Evolutionary conservation across 2,797 vertebrate species (phyloP).

Genomic region (Leuciscus waleckii): DNA sequence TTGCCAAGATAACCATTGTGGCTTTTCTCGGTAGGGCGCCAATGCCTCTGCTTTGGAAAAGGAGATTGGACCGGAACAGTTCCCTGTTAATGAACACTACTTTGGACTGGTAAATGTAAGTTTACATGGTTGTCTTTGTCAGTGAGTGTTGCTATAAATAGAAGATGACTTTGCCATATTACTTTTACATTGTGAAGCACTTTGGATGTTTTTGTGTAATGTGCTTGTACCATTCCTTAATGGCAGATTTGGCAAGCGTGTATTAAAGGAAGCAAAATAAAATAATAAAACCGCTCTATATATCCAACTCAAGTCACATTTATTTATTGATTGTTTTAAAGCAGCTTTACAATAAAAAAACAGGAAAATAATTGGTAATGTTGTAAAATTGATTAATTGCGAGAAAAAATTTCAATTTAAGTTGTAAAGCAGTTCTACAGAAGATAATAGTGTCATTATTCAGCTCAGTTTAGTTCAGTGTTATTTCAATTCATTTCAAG

Average conservation of each 20-base stretch:
- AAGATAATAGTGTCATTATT: neutral
- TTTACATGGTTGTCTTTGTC: conserved; percentile 49
- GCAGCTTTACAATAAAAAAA: neutral
- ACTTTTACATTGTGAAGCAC: neutral
- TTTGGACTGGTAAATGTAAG: conserved; percentile 98
- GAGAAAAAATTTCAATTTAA: neutral
- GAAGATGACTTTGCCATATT: conserved; percentile 22
- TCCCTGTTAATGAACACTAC: conserved; percentile 99
- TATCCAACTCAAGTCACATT: neutral
- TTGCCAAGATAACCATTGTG: conserved; percentile 23
- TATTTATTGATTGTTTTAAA: neutral
- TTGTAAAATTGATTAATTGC: neutral
- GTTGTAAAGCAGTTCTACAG: neutral
- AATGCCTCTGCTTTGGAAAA: conserved; percentile 99
- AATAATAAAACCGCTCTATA: neutral
- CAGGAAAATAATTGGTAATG: neutral
- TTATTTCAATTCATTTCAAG: neutral
- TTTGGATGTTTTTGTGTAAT: neutral
- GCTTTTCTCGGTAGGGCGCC: conserved; percentile 84
- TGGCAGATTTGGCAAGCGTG: conserved; percentile 19
- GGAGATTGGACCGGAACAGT: conserved; percentile 99
- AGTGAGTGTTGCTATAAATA: conserved; percentile 36
- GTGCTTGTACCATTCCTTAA: neutral
- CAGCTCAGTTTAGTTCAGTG: neutral
- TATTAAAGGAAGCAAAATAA: neutral